Evolutionary conservation across 2,888 invertebrate species (phyloP).

Genomic region (Idaea dimidiata): DNA sequence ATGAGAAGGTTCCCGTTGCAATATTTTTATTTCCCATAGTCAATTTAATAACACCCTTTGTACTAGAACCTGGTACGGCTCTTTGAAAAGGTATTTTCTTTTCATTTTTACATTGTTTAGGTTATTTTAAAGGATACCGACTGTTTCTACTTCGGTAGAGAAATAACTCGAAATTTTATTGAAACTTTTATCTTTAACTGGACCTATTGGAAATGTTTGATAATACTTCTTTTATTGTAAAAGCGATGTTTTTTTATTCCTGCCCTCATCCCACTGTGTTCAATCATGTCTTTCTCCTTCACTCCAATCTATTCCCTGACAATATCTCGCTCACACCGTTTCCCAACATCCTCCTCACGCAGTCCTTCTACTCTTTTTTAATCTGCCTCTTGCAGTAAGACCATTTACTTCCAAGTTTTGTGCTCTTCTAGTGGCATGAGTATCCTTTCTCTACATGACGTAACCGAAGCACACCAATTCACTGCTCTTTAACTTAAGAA

Average conservation of each 20-base stretch:
- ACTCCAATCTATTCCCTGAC: too few species aligned
- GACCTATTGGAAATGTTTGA: neutral
- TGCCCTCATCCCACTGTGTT: too few species aligned
- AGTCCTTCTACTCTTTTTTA: too few species aligned
- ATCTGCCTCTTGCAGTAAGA: too few species aligned
- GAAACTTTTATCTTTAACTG: neutral
- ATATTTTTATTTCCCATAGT: constrained; percentile 59
- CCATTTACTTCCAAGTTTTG: too few species aligned
- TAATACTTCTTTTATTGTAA: neutral
- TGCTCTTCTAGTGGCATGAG: too few species aligned
- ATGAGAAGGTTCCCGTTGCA: constrained; percentile 49
- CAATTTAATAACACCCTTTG: constrained; percentile 57
- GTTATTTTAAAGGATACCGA: constrained; percentile 1
- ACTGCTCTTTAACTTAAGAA: too few species aligned
- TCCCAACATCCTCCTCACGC: too few species aligned
- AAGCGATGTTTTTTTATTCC: neutral
- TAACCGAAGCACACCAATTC: too few species aligned
- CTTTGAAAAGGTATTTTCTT: constrained; percentile 30
- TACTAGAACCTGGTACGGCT: constrained; percentile 22
- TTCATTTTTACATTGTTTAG: constrained; percentile 19
- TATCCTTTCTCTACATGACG: too few species aligned
- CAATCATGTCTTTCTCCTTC: too few species aligned
- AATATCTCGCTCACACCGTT: too few species aligned
- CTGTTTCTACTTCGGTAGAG: constrained; percentile 10
- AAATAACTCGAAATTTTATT: neutral